These are phyloP conservation scores for Beris chalybata DNA, from an alignment of 2,888 invertebrate species.

Conservation along the genomic window DNA sequence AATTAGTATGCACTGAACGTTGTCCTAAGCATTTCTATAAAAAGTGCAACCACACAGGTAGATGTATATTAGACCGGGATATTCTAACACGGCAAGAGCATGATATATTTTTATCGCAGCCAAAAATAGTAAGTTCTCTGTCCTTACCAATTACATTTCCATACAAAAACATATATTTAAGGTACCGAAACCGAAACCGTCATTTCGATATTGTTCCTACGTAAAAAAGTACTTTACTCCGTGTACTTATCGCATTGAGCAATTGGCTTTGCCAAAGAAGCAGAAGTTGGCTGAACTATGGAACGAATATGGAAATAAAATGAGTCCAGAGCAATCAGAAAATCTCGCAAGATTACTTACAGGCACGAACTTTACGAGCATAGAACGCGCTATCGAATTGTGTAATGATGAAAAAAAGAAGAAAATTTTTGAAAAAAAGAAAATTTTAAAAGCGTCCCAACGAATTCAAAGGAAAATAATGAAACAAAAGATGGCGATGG, in stretches of 20 bases:
- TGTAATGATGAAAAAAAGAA: constrained; percentile 9
- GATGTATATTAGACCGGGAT: constrained; percentile 7
- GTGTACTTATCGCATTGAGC: constrained; percentile 14
- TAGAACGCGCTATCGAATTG: constrained; percentile 10
- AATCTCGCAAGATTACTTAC: constrained; percentile 3
- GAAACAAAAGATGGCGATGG: constrained; percentile 2
- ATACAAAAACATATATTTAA: neutral
- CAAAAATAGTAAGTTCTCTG: neutral
- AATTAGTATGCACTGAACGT: neutral
- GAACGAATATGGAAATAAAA: constrained; percentile 2
- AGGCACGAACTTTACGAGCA: constrained; percentile 5
- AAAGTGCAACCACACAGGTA: constrained; percentile 12
- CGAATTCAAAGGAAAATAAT: constrained; percentile 1
- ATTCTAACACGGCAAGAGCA: constrained; percentile 13
- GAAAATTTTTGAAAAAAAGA: neutral
- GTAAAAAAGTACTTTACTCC: constrained; percentile 2
- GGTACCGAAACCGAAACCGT: neutral
- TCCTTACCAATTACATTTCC: neutral
- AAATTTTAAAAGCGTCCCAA: neutral
- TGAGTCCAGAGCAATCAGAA: constrained; percentile 1
- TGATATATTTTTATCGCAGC: constrained; percentile 12
- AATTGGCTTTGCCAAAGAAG: constrained; percentile 17
- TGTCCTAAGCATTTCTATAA: neutral
- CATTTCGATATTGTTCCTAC: neutral
- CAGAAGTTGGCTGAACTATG: neutral